A percentile compares a stretch with the other conserved stretches of the same genome.
These are phyloP conservation scores for Danionella dracula DNA, from an alignment of 2,797 vertebrate species.

Conservation along the genomic window DNA sequence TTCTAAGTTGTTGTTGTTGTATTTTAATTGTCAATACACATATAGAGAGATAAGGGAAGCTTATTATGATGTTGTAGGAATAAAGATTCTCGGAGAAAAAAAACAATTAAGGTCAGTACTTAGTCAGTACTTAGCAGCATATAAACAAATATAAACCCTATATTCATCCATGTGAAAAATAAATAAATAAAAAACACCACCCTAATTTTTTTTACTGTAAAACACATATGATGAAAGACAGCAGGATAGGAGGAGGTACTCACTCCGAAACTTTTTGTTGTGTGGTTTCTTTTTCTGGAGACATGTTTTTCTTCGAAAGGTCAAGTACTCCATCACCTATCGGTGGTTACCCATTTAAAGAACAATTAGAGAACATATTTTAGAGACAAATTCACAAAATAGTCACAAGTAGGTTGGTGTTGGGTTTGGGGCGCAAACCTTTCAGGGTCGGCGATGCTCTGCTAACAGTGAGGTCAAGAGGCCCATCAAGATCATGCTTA, in stretches of 20 bases:
- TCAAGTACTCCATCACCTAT: slow-evolving; percentile 90
- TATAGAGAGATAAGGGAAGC: too few relatives aligned
- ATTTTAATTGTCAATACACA: too few relatives aligned
- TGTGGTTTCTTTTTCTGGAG: slow-evolving; percentile 72
- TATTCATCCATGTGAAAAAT: too few relatives aligned
- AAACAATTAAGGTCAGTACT: too few relatives aligned
- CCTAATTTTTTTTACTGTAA: too few relatives aligned
- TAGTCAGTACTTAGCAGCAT: too few relatives aligned
- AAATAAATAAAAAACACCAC: background rate
- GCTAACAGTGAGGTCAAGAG: slow-evolving; percentile 94
- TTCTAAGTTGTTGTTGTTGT: too few relatives aligned
- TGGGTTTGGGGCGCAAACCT: slow-evolving; percentile 29
- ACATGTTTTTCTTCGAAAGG: slow-evolving; percentile 87
- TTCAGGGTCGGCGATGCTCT: slow-evolving; percentile 64
- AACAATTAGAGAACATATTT: background rate
- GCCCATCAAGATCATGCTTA: slow-evolving; percentile 81
- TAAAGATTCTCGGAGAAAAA: too few relatives aligned
- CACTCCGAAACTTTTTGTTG: slow-evolving; percentile 86
- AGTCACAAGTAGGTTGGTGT: background rate
- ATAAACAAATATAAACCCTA: too few relatives aligned
- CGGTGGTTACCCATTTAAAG: slow-evolving; percentile 43
- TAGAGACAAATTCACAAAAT: background rate
- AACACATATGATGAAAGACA: background rate
- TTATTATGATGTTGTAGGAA: too few relatives aligned
- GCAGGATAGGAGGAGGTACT: slow-evolving; percentile 57